These are phyloP conservation scores for Horisme vitalbata DNA, from an alignment of 2,888 invertebrate genomes.

Conservation along the genomic window DNA sequence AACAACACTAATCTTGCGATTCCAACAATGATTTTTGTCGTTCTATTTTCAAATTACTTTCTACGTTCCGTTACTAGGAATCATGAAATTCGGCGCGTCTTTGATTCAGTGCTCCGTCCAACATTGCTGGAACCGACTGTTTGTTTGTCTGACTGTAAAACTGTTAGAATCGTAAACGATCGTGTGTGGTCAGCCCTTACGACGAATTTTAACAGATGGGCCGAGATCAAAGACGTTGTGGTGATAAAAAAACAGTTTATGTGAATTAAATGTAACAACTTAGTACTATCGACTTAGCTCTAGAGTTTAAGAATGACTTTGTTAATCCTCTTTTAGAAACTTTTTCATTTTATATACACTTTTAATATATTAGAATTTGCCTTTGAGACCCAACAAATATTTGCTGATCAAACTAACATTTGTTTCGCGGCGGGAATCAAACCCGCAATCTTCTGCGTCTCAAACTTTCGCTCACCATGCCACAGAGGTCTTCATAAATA, in stretches of 20 bases:
- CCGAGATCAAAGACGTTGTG: conserved; percentile 71
- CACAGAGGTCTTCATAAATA: too few species aligned
- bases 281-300: conserved; percentile 46
- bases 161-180: conserved; percentile 78
- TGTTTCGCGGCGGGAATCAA: too few species aligned
- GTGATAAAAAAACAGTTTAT: conserved; percentile 75
- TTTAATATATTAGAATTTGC: too few species aligned
- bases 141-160: conserved; percentile 79
- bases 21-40: conserved; percentile 33
- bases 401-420: too few species aligned
- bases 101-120: conserved; percentile 67
- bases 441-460: too few species aligned
- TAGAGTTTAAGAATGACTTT: background rate
- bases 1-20: too few species aligned
- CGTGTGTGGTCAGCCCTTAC: conserved; percentile 83
- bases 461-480: too few species aligned
- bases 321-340: too few species aligned
- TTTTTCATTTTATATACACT: too few species aligned
- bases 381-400: too few species aligned
- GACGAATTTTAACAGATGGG: conserved; percentile 79
- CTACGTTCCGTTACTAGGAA: conserved; percentile 59
- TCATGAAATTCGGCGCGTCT: conserved; percentile 66
- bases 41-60: conserved; percentile 44
- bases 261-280: conserved; percentile 76
- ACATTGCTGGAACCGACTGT: conserved; percentile 76